Base-by-base conservation (phyloP, 30 jellyfish, hydroid and myxozoan species). In the Aurelia aurita complex sp. Pacific region DNA sequence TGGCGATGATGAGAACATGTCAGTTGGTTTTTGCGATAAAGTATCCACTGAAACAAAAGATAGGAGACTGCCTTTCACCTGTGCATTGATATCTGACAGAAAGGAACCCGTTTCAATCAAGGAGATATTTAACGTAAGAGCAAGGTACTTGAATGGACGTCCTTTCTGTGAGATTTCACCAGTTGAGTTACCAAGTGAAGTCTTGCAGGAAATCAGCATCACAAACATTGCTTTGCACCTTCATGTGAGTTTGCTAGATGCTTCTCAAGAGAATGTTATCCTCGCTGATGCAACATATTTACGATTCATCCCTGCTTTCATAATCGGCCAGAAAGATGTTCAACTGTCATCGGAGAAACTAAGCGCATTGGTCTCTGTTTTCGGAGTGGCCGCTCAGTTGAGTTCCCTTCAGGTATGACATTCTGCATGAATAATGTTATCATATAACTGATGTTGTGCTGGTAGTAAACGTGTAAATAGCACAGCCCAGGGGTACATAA, bases 141-240 rank as follows among this genome's bases (percentile, higher is more conserved):
- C 89, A 1, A 70, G 59, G 18, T 86, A 76, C 67, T 43, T 53
- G 54, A 61, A 86, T 61, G 96, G 96, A 52, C 65, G 64, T 2
- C 89, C 89, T 13, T 76, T 74, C 71, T 86, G 96, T 60, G 90
- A 86, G 71, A 54, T 86, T 63, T 42, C 80, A 36, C 51, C 67
- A 57, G 54, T 40, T 7, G 86, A 76, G 55, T 40, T 86, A 32
- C 40, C 76, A 29, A 55, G 60, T 0, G 29, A 53, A 10, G 12
- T 65, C 36, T 15, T 69, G 55, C 38, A 54, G 73, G 73, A 53
- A 15, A 14, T 76, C 51, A 46, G 85, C n/a, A 36, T 81, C 34
- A 3, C 57, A 3, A 66, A 69, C 57, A 46, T 46, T 46, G 57
- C 1, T 46, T 46, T 46, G 57, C 57, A 46, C 8, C 57, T 46